Evolutionary conservation across 2,888 invertebrate species (phyloP).

Genomic region (Trichopoda pennipes): DNA sequence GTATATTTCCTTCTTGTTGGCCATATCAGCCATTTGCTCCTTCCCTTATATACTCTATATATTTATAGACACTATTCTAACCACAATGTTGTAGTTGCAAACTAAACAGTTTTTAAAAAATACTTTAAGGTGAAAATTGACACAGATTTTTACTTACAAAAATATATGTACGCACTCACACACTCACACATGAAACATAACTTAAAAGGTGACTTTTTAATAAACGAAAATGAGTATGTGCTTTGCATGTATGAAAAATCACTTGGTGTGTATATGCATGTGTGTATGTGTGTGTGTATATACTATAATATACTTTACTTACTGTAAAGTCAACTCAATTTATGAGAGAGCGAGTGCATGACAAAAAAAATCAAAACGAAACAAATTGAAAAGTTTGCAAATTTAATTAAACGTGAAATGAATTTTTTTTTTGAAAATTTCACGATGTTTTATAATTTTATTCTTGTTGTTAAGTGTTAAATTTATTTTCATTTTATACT

Average conservation of each 20-base stretch:
- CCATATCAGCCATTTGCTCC: background rate
- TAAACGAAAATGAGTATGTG: too few species aligned
- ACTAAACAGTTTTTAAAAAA: slow-evolving; percentile 42
- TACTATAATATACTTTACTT: slow-evolving; percentile 5
- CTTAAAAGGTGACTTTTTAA: slow-evolving; percentile 14
- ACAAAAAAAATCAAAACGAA: slow-evolving; percentile 30
- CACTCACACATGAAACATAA: background rate
- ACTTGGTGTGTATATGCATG: background rate
- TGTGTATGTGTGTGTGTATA: background rate
- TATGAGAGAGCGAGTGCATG: slow-evolving; percentile 25
- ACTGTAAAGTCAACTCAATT: slow-evolving; percentile 47
- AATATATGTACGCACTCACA: background rate
- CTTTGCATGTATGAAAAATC: background rate
- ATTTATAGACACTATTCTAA: background rate
- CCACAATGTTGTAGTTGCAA: slow-evolving; percentile 14
- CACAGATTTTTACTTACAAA: background rate
- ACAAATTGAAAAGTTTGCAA: slow-evolving; percentile 65
- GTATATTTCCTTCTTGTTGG: background rate
- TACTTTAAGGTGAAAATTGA: slow-evolving; percentile 26
- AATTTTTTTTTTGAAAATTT: slow-evolving; percentile 37
- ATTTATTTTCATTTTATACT: background rate
- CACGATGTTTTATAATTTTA: slow-evolving; percentile 47
- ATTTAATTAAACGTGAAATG: slow-evolving; percentile 68
- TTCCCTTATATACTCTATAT: too few species aligned
- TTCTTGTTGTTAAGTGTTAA: slow-evolving; percentile 31